A percentile compares a stretch with the other conserved stretches of the same genome.
These are phyloP conservation scores for Dendroctonus ponderosae DNA, from an alignment of 1,140 invertebrate species.

Conservation along the genomic window DNA sequence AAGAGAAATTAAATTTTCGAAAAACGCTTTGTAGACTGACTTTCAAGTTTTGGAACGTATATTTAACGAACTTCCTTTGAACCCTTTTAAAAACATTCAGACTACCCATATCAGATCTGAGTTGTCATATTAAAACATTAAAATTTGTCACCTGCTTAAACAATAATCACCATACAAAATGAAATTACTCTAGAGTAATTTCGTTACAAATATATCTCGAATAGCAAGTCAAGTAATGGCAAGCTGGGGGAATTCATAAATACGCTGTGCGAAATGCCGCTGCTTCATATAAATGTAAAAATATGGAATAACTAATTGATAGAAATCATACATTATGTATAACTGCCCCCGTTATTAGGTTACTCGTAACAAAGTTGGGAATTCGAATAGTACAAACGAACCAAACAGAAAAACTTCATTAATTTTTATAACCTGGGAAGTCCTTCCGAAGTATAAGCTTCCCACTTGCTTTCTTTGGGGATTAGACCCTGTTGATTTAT, in stretches of 20 bases:
- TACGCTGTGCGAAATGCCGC: slow-evolving; percentile 6
- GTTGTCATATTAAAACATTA: too few relatives aligned
- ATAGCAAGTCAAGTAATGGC: background rate
- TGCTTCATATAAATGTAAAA: slow-evolving; percentile 23
- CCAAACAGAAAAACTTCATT: slow-evolving; percentile 18
- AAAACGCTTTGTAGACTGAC: too few relatives aligned
- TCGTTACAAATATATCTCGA: background rate
- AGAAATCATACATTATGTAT: slow-evolving; percentile 22
- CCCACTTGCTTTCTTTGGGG: background rate
- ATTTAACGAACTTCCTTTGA: too few relatives aligned
- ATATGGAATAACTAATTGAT: slow-evolving; percentile 25
- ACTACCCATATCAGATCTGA: too few relatives aligned
- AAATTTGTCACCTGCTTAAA: too few relatives aligned
- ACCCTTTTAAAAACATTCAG: too few relatives aligned
- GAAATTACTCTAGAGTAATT: too few relatives aligned
- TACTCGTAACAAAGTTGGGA: slow-evolving; percentile 5
- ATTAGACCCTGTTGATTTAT: background rate
- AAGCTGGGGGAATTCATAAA: slow-evolving; percentile 3
- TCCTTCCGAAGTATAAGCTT: background rate
- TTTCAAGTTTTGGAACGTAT: too few relatives aligned
- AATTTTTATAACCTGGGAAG: slow-evolving; percentile 9
- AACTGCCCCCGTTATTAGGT: slow-evolving; percentile 8
- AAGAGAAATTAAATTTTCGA: too few relatives aligned
- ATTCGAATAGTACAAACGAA: slow-evolving; percentile 13
- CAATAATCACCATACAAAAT: too few relatives aligned